Percentiles rank a stretch among this genome's conserved stretches.
Conservation (phyloP, 2,797 vertebrate genomes). For the Phataginus tricuspis region DNA sequence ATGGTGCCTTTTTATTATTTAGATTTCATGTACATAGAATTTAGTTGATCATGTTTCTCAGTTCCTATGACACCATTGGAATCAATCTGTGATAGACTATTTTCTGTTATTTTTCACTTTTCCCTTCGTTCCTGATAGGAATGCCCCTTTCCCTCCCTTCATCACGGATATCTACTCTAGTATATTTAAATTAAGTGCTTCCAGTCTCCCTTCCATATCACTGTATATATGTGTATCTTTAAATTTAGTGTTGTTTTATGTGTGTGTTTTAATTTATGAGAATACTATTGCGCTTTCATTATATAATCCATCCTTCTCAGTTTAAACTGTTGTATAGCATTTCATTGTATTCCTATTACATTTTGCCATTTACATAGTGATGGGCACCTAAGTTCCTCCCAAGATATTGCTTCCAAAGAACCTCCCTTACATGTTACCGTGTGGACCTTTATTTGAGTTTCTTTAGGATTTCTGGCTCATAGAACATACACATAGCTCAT, state of each 20-base stretch:
- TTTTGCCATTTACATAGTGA: neutral
- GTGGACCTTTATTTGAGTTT: neutral
- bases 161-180: neutral
- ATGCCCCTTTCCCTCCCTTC: neutral
- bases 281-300: neutral
- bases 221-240: neutral
- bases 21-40: neutral
- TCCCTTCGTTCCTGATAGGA: neutral
- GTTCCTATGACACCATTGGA: neutral
- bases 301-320: neutral
- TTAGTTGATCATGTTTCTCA: neutral
- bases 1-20: neutral
- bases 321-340: neutral
- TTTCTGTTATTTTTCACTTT: neutral
- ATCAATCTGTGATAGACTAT: neutral
- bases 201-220: neutral
- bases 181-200: neutral
- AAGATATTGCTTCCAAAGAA: neutral
- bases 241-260: neutral
- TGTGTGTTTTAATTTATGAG: neutral
- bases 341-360: neutral
- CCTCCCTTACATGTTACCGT: neutral
- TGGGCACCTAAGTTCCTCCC: neutral
- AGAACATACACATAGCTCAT: neutral
- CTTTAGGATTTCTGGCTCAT: neutral